Base-by-base conservation (phyloP, 2,888 invertebrate species). In the Cheiracanthium punctorium region DNA sequence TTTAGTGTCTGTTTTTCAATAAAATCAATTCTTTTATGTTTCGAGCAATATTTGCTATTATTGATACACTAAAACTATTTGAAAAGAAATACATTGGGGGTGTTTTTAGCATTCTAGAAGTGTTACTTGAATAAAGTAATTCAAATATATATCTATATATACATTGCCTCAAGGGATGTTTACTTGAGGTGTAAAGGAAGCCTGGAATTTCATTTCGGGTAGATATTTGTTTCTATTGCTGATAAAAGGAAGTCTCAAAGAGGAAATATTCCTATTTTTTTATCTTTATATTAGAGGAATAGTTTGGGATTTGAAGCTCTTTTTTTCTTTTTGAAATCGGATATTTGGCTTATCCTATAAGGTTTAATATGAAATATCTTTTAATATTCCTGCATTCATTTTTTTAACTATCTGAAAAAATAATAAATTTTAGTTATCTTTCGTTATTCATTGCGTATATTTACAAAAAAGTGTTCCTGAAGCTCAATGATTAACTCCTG, bases 1-100 rank as follows among this genome's bases (percentile, higher is more conserved):
- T 20, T 58, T 20, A 58, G 58, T 58, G 58, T 58, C 43, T 48
- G 24, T 58, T 58, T 58, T 58, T 58, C 58, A 58, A 58, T 48
- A 48, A 48, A 58, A 58, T 20, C 24, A 58, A 58, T 58, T 58
- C 43, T 48, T 58, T 58, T 58, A 58, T 58, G 58, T 24, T 58
- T 58, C 7, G 1, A 24, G 17, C 24, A 10, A 7, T 48, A 48
- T 10, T 12, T 17, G 7, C 43, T 24, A 58, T 58, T 58, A 58
- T 58, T 20, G 24, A 1, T 58, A 58, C 58, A 58, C 20, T 58
- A 24, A 24, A 58, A 58, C 1, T 20, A 58, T 58, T 58, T 58
- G 58, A 58, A 58, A 58, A 24, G n/a, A 7, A 24, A 58, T 58
- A 24, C 58, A 20, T 48, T 48, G 10, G 17, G 43, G 43, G 43